These are phyloP conservation scores for Drosophila biarmipes DNA, from an alignment of 1,140 invertebrate genomes.

Conservation along the genomic window DNA sequence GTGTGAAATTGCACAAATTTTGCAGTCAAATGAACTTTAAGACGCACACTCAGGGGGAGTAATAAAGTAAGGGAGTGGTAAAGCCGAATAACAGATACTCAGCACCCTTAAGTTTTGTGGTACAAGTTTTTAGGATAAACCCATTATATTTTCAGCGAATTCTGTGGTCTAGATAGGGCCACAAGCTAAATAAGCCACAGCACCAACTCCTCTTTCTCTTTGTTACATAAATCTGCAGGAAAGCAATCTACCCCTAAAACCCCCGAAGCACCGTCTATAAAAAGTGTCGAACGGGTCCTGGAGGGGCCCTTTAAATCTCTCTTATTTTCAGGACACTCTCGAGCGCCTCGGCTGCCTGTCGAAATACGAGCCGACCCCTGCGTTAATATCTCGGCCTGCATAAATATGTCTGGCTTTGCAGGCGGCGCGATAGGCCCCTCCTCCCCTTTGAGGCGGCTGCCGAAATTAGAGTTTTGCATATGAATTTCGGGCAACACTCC, in stretches of 20 bases:
- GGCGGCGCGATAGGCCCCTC: slow-evolving; percentile 43
- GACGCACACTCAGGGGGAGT: not conserved
- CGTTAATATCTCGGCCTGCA: slow-evolving; percentile 55
- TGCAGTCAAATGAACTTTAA: slow-evolving; percentile 52
- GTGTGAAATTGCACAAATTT: slow-evolving; percentile 56
- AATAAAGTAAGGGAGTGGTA: slow-evolving; percentile 2
- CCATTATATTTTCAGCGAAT: too few species aligned
- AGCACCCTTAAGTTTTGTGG: not conserved
- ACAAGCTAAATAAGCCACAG: too few species aligned
- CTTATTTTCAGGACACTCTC: slow-evolving; percentile 21
- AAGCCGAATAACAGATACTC: not conserved
- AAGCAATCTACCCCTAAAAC: slow-evolving; percentile 2
- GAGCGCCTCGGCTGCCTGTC: slow-evolving; percentile 20
- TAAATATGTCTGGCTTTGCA: slow-evolving; percentile 61
- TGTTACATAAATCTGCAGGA: not conserved
- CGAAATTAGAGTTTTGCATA: slow-evolving; percentile 70
- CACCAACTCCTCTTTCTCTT: not conserved
- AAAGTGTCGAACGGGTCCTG: slow-evolving; percentile 16
- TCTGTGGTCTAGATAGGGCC: too few species aligned
- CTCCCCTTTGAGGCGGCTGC: slow-evolving; percentile 20
- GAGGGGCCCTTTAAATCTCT: slow-evolving; percentile 50
- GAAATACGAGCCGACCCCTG: slow-evolving; percentile 45
- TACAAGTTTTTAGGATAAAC: too few species aligned
- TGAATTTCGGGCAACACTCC: slow-evolving; percentile 57
- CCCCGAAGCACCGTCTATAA: slow-evolving; percentile 11